Percentiles rank a stretch among this genome's conserved stretches.
phyloP scores from a whole-genome alignment of 2,888 invertebrate species.

The Trileptium ribeirensis region DNA sequence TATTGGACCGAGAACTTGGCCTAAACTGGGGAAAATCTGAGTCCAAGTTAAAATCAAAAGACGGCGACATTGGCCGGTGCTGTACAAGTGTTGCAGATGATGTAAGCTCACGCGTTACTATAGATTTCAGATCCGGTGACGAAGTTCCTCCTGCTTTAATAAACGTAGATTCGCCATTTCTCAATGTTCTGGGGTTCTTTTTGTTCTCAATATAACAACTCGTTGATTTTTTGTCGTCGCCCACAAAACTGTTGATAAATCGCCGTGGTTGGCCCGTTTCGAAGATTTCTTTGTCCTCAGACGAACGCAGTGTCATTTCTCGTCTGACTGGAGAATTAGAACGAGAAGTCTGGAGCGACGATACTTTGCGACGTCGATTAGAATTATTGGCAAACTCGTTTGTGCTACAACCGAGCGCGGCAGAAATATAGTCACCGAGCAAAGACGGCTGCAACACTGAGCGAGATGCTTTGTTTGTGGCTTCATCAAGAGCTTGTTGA shows the following conservation, averaged over 20 bases:
- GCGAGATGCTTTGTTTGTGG: background rate
- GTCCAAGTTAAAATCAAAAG: background rate
- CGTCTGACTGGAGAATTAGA: background rate
- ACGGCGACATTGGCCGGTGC: background rate
- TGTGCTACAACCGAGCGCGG: background rate
- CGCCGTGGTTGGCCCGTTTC: background rate
- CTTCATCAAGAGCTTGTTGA: background rate
- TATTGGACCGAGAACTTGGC: background rate
- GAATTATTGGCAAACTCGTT: background rate
- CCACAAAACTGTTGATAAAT: background rate
- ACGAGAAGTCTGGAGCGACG: slow-evolving; percentile 11
- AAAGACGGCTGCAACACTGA: background rate
- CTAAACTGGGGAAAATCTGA: background rate
- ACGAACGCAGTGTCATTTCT: background rate
- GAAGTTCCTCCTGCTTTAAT: slow-evolving; percentile 4
- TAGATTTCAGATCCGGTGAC: slow-evolving; percentile 10
- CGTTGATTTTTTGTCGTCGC: background rate
- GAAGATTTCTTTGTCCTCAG: background rate
- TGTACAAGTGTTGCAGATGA: too few species aligned
- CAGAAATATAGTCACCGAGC: slow-evolving; percentile 2
- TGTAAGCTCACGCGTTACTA: too few species aligned
- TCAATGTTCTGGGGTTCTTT: background rate
- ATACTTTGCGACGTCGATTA: background rate
- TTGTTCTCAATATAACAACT: background rate
- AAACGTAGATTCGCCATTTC: background rate